phyloP scores from a whole-genome alignment of 2,113 vertebrate genomes.

The Phoenicopterus ruber region DNA sequence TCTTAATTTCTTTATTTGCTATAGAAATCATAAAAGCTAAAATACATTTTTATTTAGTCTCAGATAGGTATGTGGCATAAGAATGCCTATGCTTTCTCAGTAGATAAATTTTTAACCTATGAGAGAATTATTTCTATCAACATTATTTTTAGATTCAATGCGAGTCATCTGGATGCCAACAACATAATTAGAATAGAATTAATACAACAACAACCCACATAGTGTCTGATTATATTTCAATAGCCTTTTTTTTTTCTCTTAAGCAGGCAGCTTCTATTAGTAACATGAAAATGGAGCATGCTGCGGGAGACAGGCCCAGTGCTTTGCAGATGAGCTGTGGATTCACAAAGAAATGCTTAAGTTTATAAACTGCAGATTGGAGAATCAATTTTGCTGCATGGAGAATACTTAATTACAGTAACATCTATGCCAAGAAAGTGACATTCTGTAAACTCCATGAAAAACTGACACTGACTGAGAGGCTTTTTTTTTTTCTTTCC shows the following conservation, averaged over 20 bases:
- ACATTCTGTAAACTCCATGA: constrained; percentile 49
- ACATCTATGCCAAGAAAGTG: constrained; percentile 61
- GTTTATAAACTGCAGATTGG: constrained; percentile 62
- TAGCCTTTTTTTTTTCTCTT: background rate
- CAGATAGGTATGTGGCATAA: background rate
- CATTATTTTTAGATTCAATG: background rate
- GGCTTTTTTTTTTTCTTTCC: constrained; percentile 5
- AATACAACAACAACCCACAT: constrained; percentile 18
- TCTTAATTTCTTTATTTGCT: background rate
- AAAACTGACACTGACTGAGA: constrained; percentile 60
- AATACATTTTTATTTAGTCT: background rate
- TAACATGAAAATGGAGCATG: constrained; percentile 12
- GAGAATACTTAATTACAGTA: constrained; percentile 60
- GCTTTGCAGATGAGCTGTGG: constrained; percentile 36
- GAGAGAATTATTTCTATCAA: background rate
- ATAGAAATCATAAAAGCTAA: background rate
- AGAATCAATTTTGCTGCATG: constrained; percentile 58
- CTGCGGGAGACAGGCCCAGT: background rate
- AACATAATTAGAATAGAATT: constrained; percentile 44
- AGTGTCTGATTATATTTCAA: constrained; percentile 34
- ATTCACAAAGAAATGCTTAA: constrained; percentile 36
- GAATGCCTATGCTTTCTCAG: background rate
- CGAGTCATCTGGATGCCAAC: background rate
- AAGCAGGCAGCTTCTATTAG: constrained; percentile 19
- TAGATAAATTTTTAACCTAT: background rate